A percentile compares a stretch with the other conserved stretches of the same genome.
These are phyloP conservation scores for Xiphydria camelus DNA, from an alignment of 2,888 invertebrate species.

Conservation along the genomic window DNA sequence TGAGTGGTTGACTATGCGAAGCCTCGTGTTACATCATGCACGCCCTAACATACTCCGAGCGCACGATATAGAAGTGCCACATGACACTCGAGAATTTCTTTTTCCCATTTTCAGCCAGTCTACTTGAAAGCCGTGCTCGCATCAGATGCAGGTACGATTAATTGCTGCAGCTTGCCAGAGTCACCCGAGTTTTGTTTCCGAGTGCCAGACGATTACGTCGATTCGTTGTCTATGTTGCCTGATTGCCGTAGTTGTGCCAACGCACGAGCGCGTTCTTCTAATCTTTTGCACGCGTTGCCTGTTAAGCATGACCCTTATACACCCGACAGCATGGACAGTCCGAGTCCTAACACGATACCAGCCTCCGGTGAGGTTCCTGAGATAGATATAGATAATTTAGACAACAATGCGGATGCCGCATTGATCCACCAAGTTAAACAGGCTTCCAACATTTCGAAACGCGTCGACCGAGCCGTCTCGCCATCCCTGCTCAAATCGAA, in stretches of 20 bases:
- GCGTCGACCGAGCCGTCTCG: slow-evolving; percentile 46
- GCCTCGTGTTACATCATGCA: no score
- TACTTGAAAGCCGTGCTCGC: slow-evolving; percentile 73
- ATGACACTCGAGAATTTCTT: slow-evolving; percentile 31
- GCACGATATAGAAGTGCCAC: slow-evolving; percentile 3
- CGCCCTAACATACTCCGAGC: background rate
- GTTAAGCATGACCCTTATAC: slow-evolving; percentile 74
- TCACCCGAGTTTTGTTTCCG: slow-evolving; percentile 53
- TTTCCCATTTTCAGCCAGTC: slow-evolving; percentile 71
- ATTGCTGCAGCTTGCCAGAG: slow-evolving; percentile 62
- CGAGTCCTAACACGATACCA: slow-evolving; percentile 62
- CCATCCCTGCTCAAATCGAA: slow-evolving; percentile 49
- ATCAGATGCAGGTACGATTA: slow-evolving; percentile 76
- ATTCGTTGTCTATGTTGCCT: slow-evolving; percentile 52
- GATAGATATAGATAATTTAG: slow-evolving; percentile 30
- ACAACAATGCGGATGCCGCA: slow-evolving; percentile 15
- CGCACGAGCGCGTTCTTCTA: slow-evolving; percentile 58
- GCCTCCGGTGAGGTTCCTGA: slow-evolving; percentile 33
- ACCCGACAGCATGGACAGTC: slow-evolving; percentile 80
- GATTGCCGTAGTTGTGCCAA: slow-evolving; percentile 54
- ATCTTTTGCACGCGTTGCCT: slow-evolving; percentile 62
- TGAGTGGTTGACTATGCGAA: no score
- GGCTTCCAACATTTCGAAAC: slow-evolving; percentile 15
- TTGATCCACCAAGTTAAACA: slow-evolving; percentile 13
- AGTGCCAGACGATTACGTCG: slow-evolving; percentile 50